Percentiles rank a stretch among this genome's conserved stretches.
Conservation (phyloP, 2,888 invertebrate species). For the Agriopis aurantiaria region DNA sequence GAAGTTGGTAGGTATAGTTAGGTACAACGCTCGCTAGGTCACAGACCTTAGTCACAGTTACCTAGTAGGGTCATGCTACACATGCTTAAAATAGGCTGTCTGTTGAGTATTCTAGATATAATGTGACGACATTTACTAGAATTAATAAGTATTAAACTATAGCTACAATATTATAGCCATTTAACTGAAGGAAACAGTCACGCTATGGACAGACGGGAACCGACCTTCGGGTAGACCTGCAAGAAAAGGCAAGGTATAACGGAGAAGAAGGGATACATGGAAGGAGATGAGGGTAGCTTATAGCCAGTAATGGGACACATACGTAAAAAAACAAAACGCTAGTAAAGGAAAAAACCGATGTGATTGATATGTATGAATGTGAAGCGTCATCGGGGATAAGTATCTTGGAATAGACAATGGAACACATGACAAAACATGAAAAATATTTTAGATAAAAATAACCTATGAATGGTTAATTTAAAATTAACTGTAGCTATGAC, state of each 20-base stretch:
- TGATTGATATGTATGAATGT: no score
- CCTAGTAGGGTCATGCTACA: conserved; percentile 32
- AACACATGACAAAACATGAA: not conserved
- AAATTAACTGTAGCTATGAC: no score
- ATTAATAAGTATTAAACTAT: not conserved
- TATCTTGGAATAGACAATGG: not conserved
- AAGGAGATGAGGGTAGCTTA: no score
- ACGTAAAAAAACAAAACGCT: no score
- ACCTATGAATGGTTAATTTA: no score
- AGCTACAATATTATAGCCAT: not conserved
- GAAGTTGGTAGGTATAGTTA: not conserved
- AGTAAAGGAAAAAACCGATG: no score
- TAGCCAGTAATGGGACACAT: no score
- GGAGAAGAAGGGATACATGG: no score
- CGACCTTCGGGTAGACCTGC: no score
- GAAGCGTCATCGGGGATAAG: not conserved
- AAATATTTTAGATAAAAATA: not conserved
- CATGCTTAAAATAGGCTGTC: conserved; percentile 17
- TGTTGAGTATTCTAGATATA: conserved; percentile 1
- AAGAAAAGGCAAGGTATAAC: no score
- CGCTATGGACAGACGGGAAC: no score
- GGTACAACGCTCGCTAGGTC: conserved; percentile 29
- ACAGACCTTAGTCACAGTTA: conserved; percentile 39
- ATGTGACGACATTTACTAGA: not conserved
- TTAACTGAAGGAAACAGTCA: not conserved